Evolutionary conservation across 2,113 vertebrate species (phyloP).

Genomic region (Zosterops japonicus): DNA sequence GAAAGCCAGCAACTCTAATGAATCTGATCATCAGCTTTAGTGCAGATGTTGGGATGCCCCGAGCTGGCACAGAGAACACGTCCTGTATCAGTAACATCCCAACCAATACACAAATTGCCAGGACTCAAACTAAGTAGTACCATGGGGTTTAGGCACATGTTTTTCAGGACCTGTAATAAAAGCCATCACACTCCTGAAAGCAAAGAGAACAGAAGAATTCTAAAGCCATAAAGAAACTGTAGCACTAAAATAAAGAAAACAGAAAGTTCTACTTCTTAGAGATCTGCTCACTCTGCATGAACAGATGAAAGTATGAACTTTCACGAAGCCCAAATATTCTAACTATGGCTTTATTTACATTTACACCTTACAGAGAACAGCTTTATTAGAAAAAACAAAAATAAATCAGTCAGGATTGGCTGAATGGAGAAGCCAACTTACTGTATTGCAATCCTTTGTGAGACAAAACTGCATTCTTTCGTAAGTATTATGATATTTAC

Average conservation of each 20-base stretch:
- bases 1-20: not conserved
- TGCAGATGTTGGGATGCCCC: not conserved
- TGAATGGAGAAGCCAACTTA: not conserved
- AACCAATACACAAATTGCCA: not conserved
- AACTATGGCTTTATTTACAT: not conserved
- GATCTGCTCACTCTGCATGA: not conserved
- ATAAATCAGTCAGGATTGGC: not conserved
- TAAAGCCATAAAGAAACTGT: not conserved
- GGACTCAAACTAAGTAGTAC: not conserved
- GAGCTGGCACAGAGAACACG: not conserved
- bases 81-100: not conserved
- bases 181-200: not conserved
- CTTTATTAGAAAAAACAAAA: not conserved
- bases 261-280: not conserved
- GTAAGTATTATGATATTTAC: conserved; percentile 55
- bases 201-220: not conserved
- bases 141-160: not conserved
- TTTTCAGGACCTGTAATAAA: not conserved
- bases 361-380: not conserved
- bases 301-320: not conserved
- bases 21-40: not conserved
- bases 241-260: not conserved
- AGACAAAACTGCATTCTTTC: not conserved
- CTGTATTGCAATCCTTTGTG: not conserved
- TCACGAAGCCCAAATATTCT: not conserved